Evolutionary conservation across 2,797 vertebrate species (phyloP), one percentile per base, ranked within the genome.

Genomic region (Natrix natrix): DNA sequence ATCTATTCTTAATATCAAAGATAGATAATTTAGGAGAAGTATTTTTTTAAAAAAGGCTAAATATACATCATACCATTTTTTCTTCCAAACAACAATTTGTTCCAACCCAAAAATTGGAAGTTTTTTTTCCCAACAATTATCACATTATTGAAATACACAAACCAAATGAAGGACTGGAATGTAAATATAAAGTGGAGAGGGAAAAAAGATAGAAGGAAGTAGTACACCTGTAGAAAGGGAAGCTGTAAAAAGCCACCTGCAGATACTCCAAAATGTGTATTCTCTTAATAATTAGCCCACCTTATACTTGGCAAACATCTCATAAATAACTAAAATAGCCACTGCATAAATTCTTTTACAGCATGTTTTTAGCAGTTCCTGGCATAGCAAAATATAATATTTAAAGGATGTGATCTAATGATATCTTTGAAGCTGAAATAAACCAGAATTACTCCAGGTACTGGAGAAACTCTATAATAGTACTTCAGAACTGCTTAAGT

Each of bases 271-370:
- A 97, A 74, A 96, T 93, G 95, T 97, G 94, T 94, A 95, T 96
- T 97, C 97, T 97, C 97, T 96, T 97, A 98, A 98, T 97, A 97
- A 98, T 97, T 98, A 98, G 96, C 96, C 97, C 97, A 97, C 97
- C 97, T 96, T 92, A 97, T 93, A 97, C 91, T 96, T 97, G 97
- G 94, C 97, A 98, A 98, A 95, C 97, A 98, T 98, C 97, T 98
- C 98, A 98, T 98, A 97, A 97, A 98, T 98, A 98, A 97, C 96
- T 97, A 95, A 95, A 95, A 94, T 95, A 95, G 95, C 95, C 94
- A 97, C 96, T 97, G 97, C 97, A 97, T 97, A 97, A 97, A 96
- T 97, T 95, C 94, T 96, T 97, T 97, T 96, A 96, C 94, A 97
- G 94, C 97, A 92, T 95, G 95, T 97, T 97, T 96, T 97, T 97